Evolutionary conservation across 64 coral and sea anemone species (phyloP).

Genomic region (Hydrozoanthus tunicans): DNA sequence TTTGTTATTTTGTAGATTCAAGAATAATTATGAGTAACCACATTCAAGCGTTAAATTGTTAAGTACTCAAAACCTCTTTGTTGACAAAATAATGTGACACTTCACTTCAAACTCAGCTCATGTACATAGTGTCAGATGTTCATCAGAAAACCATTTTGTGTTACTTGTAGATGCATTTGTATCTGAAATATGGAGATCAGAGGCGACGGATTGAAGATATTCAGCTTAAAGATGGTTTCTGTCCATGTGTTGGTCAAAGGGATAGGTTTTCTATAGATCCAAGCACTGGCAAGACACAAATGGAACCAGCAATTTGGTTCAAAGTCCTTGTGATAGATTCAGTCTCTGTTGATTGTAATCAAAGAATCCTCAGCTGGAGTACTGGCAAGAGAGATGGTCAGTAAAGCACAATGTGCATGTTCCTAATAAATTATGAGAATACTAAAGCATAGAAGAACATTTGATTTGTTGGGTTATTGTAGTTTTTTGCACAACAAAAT

Average conservation of each 20-base stretch:
- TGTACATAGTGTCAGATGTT: too few relatives aligned
- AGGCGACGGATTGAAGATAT: slow-evolving; percentile 80
- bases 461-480: too few relatives aligned
- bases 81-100: too few relatives aligned
- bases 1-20: too few relatives aligned
- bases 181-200: slow-evolving; percentile 82
- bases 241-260: slow-evolving; percentile 63
- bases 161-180: slow-evolving; percentile 60
- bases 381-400: slow-evolving; percentile 55
- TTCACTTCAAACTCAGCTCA: too few relatives aligned
- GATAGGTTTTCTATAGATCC: not conserved
- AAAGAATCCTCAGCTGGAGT: slow-evolving; percentile 75
- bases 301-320: slow-evolving; percentile 93
- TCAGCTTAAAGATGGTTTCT: slow-evolving; percentile 78
- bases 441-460: too few relatives aligned
- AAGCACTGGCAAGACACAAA: slow-evolving; percentile 18
- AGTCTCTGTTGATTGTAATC: slow-evolving; percentile 80
- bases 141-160: too few relatives aligned
- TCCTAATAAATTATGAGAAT: too few relatives aligned
- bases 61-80: too few relatives aligned
- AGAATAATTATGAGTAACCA: too few relatives aligned
- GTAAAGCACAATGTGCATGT: not conserved
- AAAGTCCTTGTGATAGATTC: slow-evolving; percentile 89
- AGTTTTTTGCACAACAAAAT: too few relatives aligned
- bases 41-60: too few relatives aligned